Evolutionary conservation across 2,888 invertebrate genomes (phyloP).

Genomic region (Polymixis lichenea): DNA sequence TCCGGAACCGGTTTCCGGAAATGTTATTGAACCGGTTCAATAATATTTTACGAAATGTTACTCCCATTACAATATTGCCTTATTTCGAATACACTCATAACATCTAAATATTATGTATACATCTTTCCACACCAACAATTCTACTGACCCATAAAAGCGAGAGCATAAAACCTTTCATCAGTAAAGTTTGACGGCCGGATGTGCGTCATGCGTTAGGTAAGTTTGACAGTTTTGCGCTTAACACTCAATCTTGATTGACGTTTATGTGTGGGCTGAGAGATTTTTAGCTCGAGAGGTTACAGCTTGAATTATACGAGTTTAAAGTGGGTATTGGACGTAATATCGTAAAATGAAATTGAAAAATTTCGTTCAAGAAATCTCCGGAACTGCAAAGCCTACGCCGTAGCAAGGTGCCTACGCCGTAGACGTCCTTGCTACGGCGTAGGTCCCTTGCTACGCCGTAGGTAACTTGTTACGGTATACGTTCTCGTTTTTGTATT

Average conservation of each 20-base stretch:
- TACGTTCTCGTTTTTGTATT: not conserved
- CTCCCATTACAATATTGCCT: not conserved
- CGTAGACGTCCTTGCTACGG: constrained; percentile 31
- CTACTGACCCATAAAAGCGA: constrained; percentile 15
- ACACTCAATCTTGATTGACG: constrained; percentile 56
- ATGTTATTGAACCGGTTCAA: too few relatives aligned
- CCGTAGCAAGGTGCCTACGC: constrained; percentile 44
- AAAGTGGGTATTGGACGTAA: constrained; percentile 12
- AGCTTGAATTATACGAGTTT: constrained; percentile 34
- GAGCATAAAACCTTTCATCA: constrained; percentile 49
- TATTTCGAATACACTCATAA: not conserved
- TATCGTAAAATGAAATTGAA: not conserved
- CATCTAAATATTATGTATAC: not conserved
- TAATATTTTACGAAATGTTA: not conserved
- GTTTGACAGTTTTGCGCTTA: constrained; percentile 56
- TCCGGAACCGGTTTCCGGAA: too few relatives aligned
- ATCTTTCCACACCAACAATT: constrained; percentile 11
- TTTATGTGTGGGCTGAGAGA: constrained; percentile 51
- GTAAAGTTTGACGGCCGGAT: constrained; percentile 50
- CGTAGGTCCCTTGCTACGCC: constrained; percentile 19
- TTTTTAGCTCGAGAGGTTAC: constrained; percentile 47
- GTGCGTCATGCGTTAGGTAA: constrained; percentile 49
- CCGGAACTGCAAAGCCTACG: not conserved
- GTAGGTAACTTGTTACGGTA: constrained; percentile 3
- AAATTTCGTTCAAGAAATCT: not conserved